phyloP scores from a whole-genome alignment of 2,113 vertebrate species.

The Silurus asotus region DNA sequence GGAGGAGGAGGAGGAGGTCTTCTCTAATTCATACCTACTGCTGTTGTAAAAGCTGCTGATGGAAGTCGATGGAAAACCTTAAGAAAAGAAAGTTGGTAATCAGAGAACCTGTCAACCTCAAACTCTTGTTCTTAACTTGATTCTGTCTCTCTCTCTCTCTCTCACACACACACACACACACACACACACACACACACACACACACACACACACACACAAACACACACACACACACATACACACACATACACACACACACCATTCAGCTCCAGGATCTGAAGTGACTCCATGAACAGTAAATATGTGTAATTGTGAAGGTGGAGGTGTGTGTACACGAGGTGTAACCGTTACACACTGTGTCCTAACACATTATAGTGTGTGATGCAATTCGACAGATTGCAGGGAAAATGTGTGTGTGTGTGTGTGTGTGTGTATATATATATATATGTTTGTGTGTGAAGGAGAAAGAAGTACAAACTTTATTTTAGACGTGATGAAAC shows the following conservation, averaged over 20 bases:
- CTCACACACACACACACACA: not conserved
- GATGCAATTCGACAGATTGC: not conserved
- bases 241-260: slow-evolving; percentile 18
- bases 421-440: not conserved
- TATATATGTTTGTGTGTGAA: not conserved
- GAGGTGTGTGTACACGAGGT: not conserved
- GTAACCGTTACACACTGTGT: not conserved
- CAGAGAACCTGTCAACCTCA: slow-evolving; percentile 72
- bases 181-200: slow-evolving; percentile 20
- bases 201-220: not conserved
- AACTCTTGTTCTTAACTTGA: slow-evolving; percentile 50
- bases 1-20: no score
- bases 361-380: not conserved
- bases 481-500: slow-evolving; percentile 5
- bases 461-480: not conserved
- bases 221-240: slow-evolving; percentile 3
- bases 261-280: not conserved
- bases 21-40: no score
- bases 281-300: slow-evolving; percentile 36
- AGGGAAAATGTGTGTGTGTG: not conserved
- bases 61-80: slow-evolving; percentile 64
- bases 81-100: slow-evolving; percentile 73
- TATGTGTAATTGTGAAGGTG: not conserved
- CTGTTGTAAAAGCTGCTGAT: slow-evolving; percentile 49
- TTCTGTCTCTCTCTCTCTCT: not conserved